Evolutionary conservation across 2,113 vertebrate species (phyloP).

Genomic region (Glaucidium brasilianum): DNA sequence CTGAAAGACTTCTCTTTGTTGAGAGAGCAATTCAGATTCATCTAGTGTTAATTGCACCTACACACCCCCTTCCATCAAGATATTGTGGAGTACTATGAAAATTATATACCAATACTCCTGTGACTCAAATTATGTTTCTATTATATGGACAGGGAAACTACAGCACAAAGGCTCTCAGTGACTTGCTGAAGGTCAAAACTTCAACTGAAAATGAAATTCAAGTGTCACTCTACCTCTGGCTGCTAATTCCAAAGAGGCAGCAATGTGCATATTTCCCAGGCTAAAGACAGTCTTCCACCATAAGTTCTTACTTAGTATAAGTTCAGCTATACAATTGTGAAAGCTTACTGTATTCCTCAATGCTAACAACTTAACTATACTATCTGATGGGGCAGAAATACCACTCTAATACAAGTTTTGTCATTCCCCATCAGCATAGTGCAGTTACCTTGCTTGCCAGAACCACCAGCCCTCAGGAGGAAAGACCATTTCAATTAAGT

Average conservation of each 20-base stretch:
- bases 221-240: background rate
- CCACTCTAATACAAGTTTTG: background rate
- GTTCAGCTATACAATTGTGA: background rate
- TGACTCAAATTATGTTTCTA: background rate
- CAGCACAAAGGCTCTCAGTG: background rate
- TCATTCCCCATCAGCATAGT: background rate
- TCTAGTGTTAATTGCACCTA: constrained; percentile 9
- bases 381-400: background rate
- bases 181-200: background rate
- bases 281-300: background rate
- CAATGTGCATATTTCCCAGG: background rate
- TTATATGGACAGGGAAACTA: background rate
- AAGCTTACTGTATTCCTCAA: background rate
- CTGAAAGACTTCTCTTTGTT: constrained; percentile 6
- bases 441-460: background rate
- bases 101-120: background rate
- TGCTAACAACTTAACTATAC: background rate
- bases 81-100: background rate
- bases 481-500: background rate
- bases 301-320: background rate
- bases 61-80: background rate
- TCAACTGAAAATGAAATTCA: background rate
- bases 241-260: background rate
- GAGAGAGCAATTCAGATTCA: background rate
- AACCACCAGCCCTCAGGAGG: background rate